phyloP scores from a whole-genome alignment of 2,888 invertebrate species.

The Acanthosepion esculentum region DNA sequence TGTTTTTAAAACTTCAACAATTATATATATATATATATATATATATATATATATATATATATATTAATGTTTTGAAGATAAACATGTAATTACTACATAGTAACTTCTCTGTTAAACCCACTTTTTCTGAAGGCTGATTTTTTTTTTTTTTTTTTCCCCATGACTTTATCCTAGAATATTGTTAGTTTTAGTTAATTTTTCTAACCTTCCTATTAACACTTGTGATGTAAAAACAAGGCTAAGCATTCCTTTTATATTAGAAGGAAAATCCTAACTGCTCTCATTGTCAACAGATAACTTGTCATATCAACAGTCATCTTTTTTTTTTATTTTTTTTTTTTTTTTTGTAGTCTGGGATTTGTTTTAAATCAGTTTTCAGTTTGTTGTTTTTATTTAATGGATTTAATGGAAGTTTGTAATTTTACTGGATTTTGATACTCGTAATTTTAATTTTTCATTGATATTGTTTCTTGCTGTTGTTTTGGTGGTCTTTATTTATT shows the following conservation, averaged over 20 bases:
- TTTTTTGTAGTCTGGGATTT: background rate
- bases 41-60: background rate
- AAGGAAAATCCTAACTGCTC: background rate
- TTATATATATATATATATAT: background rate
- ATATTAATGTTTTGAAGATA: background rate
- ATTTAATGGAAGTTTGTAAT: background rate
- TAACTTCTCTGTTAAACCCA: background rate
- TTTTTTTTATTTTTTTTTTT: too few relatives aligned
- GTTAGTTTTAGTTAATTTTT: background rate
- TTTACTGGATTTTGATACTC: slow-evolving; percentile 4
- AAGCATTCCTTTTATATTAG: background rate
- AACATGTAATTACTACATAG: background rate
- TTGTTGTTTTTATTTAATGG: background rate
- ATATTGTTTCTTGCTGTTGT: slow-evolving; percentile 17
- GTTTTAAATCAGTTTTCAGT: background rate
- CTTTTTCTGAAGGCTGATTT: background rate
- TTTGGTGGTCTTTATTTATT: background rate
- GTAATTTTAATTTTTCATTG: background rate
- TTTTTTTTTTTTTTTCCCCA: background rate
- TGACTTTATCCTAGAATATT: background rate
- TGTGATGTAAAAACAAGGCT: background rate
- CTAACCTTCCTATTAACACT: background rate
- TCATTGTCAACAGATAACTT: background rate
- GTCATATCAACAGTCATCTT: background rate
- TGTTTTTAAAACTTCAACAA: too few relatives aligned